phyloP scores from a whole-genome alignment of 2,888 invertebrate species.

The Acleris emargana region DNA sequence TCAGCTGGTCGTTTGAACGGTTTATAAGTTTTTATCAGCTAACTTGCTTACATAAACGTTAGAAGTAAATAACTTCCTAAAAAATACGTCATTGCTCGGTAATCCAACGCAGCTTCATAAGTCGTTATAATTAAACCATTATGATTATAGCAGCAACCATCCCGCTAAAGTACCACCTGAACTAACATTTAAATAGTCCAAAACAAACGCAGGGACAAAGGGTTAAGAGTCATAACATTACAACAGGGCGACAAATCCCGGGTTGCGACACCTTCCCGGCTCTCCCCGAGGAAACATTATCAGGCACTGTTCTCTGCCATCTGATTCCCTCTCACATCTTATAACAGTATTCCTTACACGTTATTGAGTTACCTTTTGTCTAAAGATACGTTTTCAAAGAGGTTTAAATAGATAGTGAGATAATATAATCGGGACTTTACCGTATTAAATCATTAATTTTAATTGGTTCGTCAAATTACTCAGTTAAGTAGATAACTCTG shows the following conservation, averaged over 20 bases:
- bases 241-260: conserved; percentile 62
- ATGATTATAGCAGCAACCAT: background rate
- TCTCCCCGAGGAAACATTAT: conserved; percentile 67
- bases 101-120: no score
- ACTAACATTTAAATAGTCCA: conserved; percentile 42
- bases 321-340: conserved; percentile 59
- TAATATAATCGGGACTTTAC: conserved; percentile 9
- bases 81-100: no score
- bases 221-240: conserved; percentile 45
- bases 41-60: no score
- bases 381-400: conserved; percentile 50
- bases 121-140: no score
- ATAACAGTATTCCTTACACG: conserved; percentile 59
- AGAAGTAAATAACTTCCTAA: no score
- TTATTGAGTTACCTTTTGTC: conserved; percentile 48
- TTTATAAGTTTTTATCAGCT: no score
- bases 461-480: conserved; percentile 14
- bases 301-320: conserved; percentile 61
- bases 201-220: conserved; percentile 42
- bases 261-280: conserved; percentile 63
- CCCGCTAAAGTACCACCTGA: conserved; percentile 26
- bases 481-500: background rate
- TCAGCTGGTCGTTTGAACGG: no score
- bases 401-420: conserved; percentile 24
- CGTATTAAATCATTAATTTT: conserved; percentile 22